phyloP scores from a whole-genome alignment of 2,888 invertebrate species.

The Drosophila cognata region DNA sequence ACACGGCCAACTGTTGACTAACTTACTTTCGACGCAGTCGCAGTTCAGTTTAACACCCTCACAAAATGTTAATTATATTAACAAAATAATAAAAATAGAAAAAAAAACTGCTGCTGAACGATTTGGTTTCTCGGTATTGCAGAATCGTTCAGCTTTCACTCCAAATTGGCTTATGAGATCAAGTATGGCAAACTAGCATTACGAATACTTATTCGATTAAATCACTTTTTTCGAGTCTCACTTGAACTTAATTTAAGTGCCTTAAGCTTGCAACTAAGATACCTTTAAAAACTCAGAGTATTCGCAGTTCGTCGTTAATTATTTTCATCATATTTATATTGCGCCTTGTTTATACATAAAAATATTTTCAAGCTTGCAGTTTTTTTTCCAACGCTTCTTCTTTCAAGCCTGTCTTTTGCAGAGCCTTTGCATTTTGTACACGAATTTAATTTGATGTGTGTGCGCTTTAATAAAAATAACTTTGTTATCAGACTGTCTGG shows the following conservation, averaged over 20 bases:
- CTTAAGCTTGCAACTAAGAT: neutral
- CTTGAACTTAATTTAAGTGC: neutral
- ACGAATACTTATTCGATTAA: too few species aligned
- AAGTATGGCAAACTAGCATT: neutral
- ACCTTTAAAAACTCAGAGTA: neutral
- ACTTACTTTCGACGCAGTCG: conserved; percentile 40
- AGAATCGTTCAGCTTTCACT: neutral
- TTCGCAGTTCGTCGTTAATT: neutral
- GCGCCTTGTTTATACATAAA: conserved; percentile 70
- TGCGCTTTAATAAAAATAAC: conserved; percentile 61
- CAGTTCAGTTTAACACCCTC: conserved; percentile 33
- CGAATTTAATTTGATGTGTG: conserved; percentile 57
- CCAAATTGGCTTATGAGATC: neutral
- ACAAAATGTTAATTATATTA: neutral
- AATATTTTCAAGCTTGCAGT: conserved; percentile 64
- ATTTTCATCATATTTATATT: conserved; percentile 47
- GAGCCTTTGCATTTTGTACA: conserved; percentile 33
- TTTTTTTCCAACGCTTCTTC: conserved; percentile 25
- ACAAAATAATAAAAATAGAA: neutral
- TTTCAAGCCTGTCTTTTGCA: conserved; percentile 9
- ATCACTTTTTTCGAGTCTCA: neutral
- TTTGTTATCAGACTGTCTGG: conserved; percentile 37
- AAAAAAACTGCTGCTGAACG: neutral
- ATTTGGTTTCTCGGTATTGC: neutral
- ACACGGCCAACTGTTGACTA: conserved; percentile 63